Base-by-base conservation (phyloP, 2,113 vertebrate genomes). In the Lutjanus erythropterus region DNA sequence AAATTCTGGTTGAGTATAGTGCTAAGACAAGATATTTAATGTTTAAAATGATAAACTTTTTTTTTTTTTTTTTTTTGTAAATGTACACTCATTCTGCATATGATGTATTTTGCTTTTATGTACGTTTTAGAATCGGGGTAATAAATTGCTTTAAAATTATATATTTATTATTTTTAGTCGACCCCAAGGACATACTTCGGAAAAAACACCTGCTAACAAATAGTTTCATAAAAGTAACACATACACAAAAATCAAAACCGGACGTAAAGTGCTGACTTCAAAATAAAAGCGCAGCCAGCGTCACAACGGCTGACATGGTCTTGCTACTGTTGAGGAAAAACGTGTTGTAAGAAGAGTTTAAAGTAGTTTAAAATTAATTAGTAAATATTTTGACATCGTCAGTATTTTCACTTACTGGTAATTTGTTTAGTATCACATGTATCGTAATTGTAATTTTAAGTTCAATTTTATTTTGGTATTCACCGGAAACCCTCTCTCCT, bases 121-220 rank as follows among this genome's bases (percentile, higher is more conserved):
- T n/a, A n/a, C n/a, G n/a, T n/a, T n/a, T n/a, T n/a, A n/a, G n/a
- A n/a, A n/a, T n/a, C n/a, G n/a, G n/a, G n/a, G n/a, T n/a, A n/a
- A n/a, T n/a, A 23, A 60, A 58, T 12, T n/a, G 4, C 29, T 61
- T 41, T 35, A 14, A 56, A 74, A n/a, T 0, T 15, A 1, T 23
- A 3, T 6, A 39, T 74, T n/a, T 55, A 58, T 59, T 10, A 65
- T 9, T n/a, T 31, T 29, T n/a, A 72, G 53, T 18, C 29, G 31
- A 9, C 1, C 37, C 3, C 19, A 25, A 42, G 46, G 31, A 60
- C 41, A 18, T 46, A 37, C 66, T 70, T 47, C 37, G 3, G 7
- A 58, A 55, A 78, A 75, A 81, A 78, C 81, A 89, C 88, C 85
- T 89, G 89, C 86, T 86, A 78, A 69, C 52, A 78, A 72, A 69